Conservation (phyloP, 2,888 invertebrate species). For the Apantesis nais region DNA sequence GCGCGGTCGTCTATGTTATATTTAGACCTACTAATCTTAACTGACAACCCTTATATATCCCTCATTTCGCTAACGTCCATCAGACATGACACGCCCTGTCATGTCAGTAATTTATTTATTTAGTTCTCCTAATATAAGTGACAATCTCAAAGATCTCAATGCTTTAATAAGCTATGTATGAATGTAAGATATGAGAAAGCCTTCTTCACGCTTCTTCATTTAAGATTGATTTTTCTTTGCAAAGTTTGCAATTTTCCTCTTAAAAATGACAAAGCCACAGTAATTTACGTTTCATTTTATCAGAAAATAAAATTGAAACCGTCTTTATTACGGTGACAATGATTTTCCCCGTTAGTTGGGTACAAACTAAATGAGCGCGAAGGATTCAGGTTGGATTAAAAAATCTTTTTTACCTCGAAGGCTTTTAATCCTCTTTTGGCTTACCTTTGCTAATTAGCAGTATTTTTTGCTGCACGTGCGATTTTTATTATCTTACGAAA, state of each 20-base stretch:
- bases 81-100: neutral
- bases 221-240: slow-evolving; percentile 1
- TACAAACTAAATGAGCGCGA: slow-evolving; percentile 47
- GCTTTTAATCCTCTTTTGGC: slow-evolving; percentile 29
- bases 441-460: slow-evolving; percentile 43
- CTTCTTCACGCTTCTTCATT: neutral
- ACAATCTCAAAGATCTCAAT: neutral
- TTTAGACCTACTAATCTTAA: neutral
- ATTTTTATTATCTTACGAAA: slow-evolving; percentile 24
- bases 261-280: slow-evolving; percentile 16
- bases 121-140: neutral
- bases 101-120: neutral
- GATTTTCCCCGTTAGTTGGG: slow-evolving; percentile 35
- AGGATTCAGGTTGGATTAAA: slow-evolving; percentile 33
- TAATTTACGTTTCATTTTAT: slow-evolving; percentile 26
- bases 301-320: slow-evolving; percentile 31
- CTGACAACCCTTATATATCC: neutral
- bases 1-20: neutral
- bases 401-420: slow-evolving; percentile 33
- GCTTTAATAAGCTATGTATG: too few relatives aligned
- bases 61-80: neutral
- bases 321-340: slow-evolving; percentile 36
- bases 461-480: slow-evolving; percentile 24
- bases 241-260: slow-evolving; percentile 12
- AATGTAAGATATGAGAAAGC: slow-evolving; percentile 1